Evolutionary conservation across 2,113 vertebrate species (phyloP), one percentile per base, ranked within the genome.

Genomic region (Leptodactylus fuscus): DNA sequence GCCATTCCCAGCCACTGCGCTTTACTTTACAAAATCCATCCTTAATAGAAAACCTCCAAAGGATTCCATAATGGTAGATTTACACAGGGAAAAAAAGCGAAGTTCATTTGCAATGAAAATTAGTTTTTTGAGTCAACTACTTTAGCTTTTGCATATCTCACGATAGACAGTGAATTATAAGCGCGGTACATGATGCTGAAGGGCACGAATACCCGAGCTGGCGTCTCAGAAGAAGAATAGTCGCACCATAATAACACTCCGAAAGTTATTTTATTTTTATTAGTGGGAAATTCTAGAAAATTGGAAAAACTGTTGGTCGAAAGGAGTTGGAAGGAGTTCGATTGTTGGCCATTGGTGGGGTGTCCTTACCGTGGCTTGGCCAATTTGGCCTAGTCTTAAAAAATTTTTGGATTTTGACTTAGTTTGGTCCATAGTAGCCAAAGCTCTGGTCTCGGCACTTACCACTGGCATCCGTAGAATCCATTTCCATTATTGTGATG

Each of bases 11-110:
- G 44, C 62, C 36, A 41, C 20, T 60, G 62, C 73, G 84, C 70
- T 86, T 81, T 86, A 81, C 36, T 81, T 80, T 86, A 62, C 84
- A 73, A 80, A 86, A 80, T 73, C 70, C 76, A 70, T 85, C 76
- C 77, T 83, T 81, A 86, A 86, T 86, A 86, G 65, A 41, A 86
- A 86, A 86, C 77, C 84, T 86, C 84, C 36, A 67, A 58, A 81
- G 84, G 38, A 73, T 86, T 81, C 62, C 77, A 73, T 80, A 81
- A 81, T 86, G 84, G 51, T 73, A 86, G 46, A 81, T 81, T 86
- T 86, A 58, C 81, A 60, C 77, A 60, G 77, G 11, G 71, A 84
- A 84, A 84, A 84, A 62, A 83, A 85, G 58, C 18, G 49, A 79
- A 85, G 75, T 79, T 85, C 20, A 86, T 81, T 86, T 86, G 76